Evolutionary conservation across 64 coral and sea anemone species (phyloP).

Genomic region (Porites lutea): DNA sequence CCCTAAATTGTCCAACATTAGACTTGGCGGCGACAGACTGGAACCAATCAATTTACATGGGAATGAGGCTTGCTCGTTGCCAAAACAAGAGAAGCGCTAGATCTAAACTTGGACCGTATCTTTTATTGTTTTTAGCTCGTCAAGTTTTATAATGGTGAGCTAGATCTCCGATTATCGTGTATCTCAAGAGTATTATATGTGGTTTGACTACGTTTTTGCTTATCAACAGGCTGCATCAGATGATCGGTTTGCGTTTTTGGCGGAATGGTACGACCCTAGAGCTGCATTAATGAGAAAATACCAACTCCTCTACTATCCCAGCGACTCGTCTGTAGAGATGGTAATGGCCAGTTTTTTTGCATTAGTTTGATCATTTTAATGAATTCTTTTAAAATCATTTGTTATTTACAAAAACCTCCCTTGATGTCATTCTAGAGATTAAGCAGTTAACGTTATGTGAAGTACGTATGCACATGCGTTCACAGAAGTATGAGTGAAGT

Average conservation of each 20-base stretch:
- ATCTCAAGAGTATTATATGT: neutral
- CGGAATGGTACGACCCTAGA: constrained; percentile 92
- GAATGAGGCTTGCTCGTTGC: constrained; percentile 82
- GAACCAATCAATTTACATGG: constrained; percentile 62
- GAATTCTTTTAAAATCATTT: neutral
- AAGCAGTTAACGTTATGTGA: no score
- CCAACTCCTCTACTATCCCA: constrained; percentile 87
- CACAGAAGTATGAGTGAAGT: no score
- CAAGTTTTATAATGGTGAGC: constrained; percentile 1
- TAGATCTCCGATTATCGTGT: neutral
- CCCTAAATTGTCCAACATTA: no score
- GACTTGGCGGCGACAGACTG: neutral
- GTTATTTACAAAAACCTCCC: no score
- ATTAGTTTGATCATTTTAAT: neutral
- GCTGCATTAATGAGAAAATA: constrained; percentile 94
- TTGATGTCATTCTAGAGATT: no score
- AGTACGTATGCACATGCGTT: no score
- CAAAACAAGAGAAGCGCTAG: constrained; percentile 62
- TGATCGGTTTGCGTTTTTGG: constrained; percentile 88
- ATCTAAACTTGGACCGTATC: neutral
- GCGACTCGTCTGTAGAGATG: constrained; percentile 90
- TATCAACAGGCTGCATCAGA: constrained; percentile 74
- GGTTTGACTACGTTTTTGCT: constrained; percentile 21
- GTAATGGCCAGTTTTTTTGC: neutral
- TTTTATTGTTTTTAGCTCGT: neutral